Conservation (phyloP, 2,113 vertebrate species). For the Xiphias gladius region DNA sequence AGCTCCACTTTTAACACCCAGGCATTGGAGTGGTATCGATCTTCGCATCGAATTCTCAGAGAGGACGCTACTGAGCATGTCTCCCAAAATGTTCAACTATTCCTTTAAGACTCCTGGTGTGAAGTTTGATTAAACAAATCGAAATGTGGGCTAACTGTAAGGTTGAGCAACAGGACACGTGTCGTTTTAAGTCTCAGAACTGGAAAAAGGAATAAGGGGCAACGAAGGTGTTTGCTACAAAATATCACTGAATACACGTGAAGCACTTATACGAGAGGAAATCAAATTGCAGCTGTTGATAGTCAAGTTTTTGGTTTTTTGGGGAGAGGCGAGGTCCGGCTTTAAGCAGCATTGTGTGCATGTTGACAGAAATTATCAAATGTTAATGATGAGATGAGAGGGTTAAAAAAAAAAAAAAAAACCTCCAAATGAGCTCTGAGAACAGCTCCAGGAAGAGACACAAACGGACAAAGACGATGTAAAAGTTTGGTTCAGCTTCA, state of each 20-base stretch:
- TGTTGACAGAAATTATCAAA: slow-evolving; percentile 20
- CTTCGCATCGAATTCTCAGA: not conserved
- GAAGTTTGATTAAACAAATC: slow-evolving; percentile 22
- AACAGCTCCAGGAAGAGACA: slow-evolving; percentile 45
- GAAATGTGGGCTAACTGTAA: slow-evolving; percentile 10
- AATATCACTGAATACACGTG: slow-evolving; percentile 6
- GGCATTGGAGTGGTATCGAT: not conserved
- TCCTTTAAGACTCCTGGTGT: slow-evolving; percentile 18
- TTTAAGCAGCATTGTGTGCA: slow-evolving; percentile 57
- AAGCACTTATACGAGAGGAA: slow-evolving; percentile 12
- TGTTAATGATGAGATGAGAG: slow-evolving; percentile 24
- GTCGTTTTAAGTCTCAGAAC: slow-evolving; percentile 14
- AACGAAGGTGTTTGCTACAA: slow-evolving; percentile 40
- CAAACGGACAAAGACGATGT: slow-evolving; percentile 63
- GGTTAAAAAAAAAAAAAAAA: no score
- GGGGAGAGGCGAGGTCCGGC: not conserved
- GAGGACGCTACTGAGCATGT: not conserved
- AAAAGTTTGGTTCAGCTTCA: slow-evolving; percentile 79
- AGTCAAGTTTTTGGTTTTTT: not conserved
- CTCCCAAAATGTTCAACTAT: slow-evolving; percentile 1
- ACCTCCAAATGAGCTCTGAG: slow-evolving; percentile 9
- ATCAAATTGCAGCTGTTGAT: slow-evolving; percentile 20
- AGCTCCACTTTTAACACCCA: not conserved
- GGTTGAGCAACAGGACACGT: not conserved
- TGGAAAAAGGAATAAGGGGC: not conserved